phyloP scores from a whole-genome alignment of 1,140 invertebrate species.

The Nephila pilipes region DNA sequence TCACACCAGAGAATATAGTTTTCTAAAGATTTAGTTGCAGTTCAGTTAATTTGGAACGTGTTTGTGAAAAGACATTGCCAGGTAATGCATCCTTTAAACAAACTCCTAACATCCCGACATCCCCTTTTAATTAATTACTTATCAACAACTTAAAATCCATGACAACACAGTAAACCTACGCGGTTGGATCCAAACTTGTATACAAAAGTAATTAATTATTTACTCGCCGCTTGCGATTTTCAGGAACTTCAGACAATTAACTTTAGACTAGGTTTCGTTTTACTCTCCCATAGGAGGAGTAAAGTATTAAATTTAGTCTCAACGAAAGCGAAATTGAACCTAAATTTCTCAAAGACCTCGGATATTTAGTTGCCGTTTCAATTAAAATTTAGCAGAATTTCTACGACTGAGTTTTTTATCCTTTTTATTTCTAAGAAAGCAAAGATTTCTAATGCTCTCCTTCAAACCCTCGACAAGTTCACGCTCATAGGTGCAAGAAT shows the following conservation, averaged over 20 bases:
- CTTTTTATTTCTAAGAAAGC: neutral
- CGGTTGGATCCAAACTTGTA: constrained; percentile 39
- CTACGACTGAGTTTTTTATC: neutral
- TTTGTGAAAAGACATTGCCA: constrained; percentile 28
- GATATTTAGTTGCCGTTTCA: neutral
- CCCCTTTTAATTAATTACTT: constrained; percentile 56
- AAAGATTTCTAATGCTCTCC: neutral
- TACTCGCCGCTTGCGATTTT: constrained; percentile 13
- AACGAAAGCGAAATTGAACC: constrained; percentile 8
- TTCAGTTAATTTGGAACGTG: constrained; percentile 46
- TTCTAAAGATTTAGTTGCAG: constrained; percentile 15
- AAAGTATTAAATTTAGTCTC: constrained; percentile 16
- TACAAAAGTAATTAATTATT: constrained; percentile 58
- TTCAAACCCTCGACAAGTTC: neutral
- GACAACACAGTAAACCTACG: constrained; percentile 41
- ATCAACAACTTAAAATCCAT: constrained; percentile 46
- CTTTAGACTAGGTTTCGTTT: constrained; percentile 29
- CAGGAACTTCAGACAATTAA: constrained; percentile 50
- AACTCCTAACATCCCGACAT: constrained; percentile 18
- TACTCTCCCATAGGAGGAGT: neutral
- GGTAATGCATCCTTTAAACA: neutral
- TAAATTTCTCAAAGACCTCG: neutral
- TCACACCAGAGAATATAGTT: neutral
- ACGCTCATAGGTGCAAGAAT: neutral
- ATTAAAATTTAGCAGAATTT: constrained; percentile 36